Conservation (phyloP, 1,140 invertebrate species). For the Drosophila prosaltans region DNA sequence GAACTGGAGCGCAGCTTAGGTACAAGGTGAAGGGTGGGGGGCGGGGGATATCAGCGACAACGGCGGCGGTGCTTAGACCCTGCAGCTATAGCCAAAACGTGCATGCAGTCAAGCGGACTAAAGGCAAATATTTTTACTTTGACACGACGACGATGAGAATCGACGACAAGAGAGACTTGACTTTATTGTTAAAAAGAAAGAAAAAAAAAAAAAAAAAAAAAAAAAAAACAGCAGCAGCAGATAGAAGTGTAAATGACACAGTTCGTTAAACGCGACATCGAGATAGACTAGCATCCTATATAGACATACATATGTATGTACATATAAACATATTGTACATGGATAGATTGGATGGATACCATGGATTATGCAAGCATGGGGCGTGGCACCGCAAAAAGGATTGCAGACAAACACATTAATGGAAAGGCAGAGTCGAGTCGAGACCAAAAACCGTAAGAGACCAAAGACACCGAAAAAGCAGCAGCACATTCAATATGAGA, state of each 20-base stretch:
- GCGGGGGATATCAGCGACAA: too few relatives aligned
- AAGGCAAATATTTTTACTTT: slow-evolving; percentile 81
- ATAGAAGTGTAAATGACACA: slow-evolving; percentile 80
- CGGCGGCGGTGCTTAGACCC: slow-evolving; percentile 23
- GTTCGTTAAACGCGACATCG: slow-evolving; percentile 78
- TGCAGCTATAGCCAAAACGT: slow-evolving; percentile 72
- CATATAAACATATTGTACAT: neutral
- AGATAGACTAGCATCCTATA: slow-evolving; percentile 42
- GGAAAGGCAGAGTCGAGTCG: slow-evolving; percentile 18
- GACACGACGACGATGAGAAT: slow-evolving; percentile 63
- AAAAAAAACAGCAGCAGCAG: neutral
- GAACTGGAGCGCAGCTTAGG: neutral
- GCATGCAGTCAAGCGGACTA: slow-evolving; percentile 79
- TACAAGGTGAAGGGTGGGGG: neutral
- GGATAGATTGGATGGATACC: slow-evolving; percentile 34
- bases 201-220: neutral
- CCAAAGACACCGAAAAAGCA: slow-evolving; percentile 19
- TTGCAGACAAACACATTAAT: slow-evolving; percentile 73
- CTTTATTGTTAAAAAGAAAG: slow-evolving; percentile 53
- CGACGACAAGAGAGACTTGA: slow-evolving; percentile 42
- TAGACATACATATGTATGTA: slow-evolving; percentile 32
- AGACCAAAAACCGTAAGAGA: neutral
- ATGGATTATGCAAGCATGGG: slow-evolving; percentile 73
- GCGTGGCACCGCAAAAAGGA: slow-evolving; percentile 70
- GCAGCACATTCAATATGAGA: slow-evolving; percentile 58